Base-by-base conservation (phyloP, 1,140 invertebrate genomes). In the Bombus balteatus region DNA sequence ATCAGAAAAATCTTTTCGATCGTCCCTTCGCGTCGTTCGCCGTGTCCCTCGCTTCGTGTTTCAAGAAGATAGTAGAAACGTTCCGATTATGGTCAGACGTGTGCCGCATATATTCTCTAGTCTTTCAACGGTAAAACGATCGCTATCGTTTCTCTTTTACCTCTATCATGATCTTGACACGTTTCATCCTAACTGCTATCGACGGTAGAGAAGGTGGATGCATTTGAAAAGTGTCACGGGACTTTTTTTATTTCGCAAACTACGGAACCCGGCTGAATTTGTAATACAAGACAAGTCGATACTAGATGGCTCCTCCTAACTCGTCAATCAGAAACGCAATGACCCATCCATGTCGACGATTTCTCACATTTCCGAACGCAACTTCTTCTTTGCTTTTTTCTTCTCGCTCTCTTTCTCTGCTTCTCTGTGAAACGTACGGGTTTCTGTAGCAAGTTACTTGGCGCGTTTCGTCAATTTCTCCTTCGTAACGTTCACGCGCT, bases 71-170 rank as follows among this genome's bases (percentile, higher is more conserved):
- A 43, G 71, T 87, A 57, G 80, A 78, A 76, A 70, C 66, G 70
- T 70, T 15, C 59, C 84, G 80, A 89, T 87, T 89, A 87, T 87
- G 88, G 85, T 47, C 81, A 76, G 66, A 89, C 88, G 84, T 70
- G 77, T 34, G 47, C 78, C 34, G 85, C 77, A 84, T 81, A 78
- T 34, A 53, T 79, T 76, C 25, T 22, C 32, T 4, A 18, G 37
- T 32, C 74, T 43, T 86, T 74, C 70, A 78, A 18, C 76, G 28
- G 18, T n/a, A 32, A 89, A 89, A 70, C 72, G 73, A 89, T 76
- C 70, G 62, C 41, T 62, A 59, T 81, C 57, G 53, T 37, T 68
- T 70, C 47, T 43, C 53, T 53, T 81, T 81, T 65, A 65, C 68
- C 32, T 57, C 37, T 73, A 41, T 85, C 83, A 43, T 39, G 78